These are phyloP conservation scores for Eupithecia pulchellata DNA, from an alignment of 2,888 invertebrate genomes.

Conservation along the genomic window DNA sequence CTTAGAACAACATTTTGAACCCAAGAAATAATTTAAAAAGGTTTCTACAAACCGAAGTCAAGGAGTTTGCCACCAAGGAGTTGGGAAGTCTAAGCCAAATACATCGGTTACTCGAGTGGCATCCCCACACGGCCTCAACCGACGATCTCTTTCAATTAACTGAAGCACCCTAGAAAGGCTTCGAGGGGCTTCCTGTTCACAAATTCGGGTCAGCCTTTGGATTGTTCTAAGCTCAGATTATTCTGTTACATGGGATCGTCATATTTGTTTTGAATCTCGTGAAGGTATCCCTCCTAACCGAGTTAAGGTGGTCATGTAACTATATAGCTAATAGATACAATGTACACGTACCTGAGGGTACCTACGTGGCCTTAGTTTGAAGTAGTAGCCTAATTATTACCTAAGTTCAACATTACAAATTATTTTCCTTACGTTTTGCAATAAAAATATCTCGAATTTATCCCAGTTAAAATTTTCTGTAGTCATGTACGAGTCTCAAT, in stretches of 20 bases:
- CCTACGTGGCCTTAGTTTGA: too few relatives aligned
- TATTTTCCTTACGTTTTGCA: neutral
- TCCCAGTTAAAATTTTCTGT: neutral
- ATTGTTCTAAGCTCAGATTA: slow-evolving; percentile 54
- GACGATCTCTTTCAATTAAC: slow-evolving; percentile 81
- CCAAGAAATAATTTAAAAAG: slow-evolving; percentile 1
- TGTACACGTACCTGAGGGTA: neutral
- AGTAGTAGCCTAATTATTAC: neutral
- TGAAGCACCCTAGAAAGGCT: slow-evolving; percentile 62
- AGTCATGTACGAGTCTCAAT: neutral
- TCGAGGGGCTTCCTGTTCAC: slow-evolving; percentile 50
- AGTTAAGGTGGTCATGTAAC: neutral
- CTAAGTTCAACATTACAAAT: neutral
- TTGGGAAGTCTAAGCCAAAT: slow-evolving; percentile 37
- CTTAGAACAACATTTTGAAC: neutral
- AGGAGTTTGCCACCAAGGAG: slow-evolving; percentile 20
- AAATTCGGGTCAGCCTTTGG: slow-evolving; percentile 58
- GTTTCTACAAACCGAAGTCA: slow-evolving; percentile 16
- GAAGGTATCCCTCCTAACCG: slow-evolving; percentile 1
- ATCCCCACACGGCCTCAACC: slow-evolving; percentile 63
- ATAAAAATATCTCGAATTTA: neutral
- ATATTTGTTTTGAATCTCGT: neutral
- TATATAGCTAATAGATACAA: neutral
- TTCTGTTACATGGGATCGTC: slow-evolving; percentile 17
- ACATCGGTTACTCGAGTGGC: slow-evolving; percentile 50